These are phyloP conservation scores for Acanthornis magna DNA, from an alignment of 2,797 vertebrate species.

Conservation along the genomic window DNA sequence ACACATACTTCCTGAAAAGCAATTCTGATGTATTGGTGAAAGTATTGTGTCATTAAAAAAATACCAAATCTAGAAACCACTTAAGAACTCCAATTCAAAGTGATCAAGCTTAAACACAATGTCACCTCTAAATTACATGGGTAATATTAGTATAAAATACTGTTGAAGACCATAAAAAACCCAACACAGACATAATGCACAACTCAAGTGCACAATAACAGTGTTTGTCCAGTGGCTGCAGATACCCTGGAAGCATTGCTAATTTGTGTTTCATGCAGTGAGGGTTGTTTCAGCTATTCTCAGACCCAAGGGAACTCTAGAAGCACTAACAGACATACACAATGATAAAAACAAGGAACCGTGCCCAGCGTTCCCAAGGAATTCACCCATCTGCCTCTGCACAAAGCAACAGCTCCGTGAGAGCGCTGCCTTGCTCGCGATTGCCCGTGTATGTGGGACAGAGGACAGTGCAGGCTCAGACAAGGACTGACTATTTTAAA, in stretches of 20 bases:
- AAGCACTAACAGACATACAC: background rate
- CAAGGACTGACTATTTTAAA: background rate
- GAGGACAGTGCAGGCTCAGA: background rate
- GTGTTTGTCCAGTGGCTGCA: background rate
- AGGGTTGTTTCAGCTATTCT: background rate
- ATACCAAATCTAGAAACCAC: background rate
- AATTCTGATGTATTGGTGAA: background rate
- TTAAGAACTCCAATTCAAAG: background rate
- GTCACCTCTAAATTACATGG: background rate
- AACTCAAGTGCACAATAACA: background rate
- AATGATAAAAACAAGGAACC: background rate
- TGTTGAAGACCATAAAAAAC: background rate
- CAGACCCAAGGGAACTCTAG: background rate
- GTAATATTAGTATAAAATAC: background rate
- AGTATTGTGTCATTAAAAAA: background rate
- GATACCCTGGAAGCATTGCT: background rate
- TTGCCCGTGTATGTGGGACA: accelerated
- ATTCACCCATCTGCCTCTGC: background rate
- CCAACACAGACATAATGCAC: background rate
- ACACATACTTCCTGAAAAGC: background rate
- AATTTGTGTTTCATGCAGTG: background rate
- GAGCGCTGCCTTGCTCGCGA: accelerated
- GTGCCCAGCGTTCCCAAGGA: background rate
- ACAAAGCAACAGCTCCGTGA: background rate
- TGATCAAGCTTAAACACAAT: background rate